Percentiles rank a stretch among this genome's conserved stretches.
Evolutionary conservation across 2,113 vertebrate genomes (phyloP).

Genomic region (Eubucco bourcierii): DNA sequence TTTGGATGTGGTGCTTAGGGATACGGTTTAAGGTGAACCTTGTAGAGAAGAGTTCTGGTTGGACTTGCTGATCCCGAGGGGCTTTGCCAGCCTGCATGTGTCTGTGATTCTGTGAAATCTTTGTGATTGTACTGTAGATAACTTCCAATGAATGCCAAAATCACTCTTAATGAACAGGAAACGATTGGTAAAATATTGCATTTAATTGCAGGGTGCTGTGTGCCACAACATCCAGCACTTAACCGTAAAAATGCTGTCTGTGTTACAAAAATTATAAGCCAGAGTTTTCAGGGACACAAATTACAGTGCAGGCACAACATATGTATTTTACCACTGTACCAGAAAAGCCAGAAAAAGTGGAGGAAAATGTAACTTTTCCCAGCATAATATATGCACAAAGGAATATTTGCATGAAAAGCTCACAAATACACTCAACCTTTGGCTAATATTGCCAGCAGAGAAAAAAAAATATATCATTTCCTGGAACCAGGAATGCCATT

Average conservation of each 20-base stretch:
- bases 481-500: neutral
- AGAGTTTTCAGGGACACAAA: neutral
- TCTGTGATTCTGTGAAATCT: neutral
- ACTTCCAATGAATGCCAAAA: neutral
- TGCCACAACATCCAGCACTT: neutral
- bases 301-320: neutral
- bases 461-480: neutral
- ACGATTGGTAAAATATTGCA: neutral
- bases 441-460: neutral
- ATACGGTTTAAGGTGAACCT: no score
- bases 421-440: neutral
- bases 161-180: neutral
- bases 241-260: neutral
- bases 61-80: no score
- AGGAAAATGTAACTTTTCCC: neutral
- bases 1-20: no score
- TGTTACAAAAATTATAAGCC: neutral
- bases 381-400: neutral
- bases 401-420: slow-evolving; percentile 6
- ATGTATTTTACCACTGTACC: neutral
- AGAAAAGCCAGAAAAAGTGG: neutral
- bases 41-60: no score
- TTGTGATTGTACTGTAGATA: neutral
- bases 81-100: no score
- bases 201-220: neutral